Conservation (phyloP, 2,888 invertebrate species). For the Drosophila ustulata region DNA sequence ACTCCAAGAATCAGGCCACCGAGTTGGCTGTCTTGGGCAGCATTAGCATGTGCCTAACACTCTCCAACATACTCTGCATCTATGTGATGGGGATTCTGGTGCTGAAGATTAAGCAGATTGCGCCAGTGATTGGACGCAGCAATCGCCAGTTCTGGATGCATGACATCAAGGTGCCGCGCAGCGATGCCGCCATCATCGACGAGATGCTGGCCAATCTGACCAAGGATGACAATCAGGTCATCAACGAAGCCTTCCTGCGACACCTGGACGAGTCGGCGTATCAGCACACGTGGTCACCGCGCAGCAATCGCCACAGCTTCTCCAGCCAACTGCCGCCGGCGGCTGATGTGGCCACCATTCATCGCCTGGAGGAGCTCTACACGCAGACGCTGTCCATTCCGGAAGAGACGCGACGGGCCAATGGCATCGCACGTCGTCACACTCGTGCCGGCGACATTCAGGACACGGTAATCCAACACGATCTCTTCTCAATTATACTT, state of each 20-base stretch:
- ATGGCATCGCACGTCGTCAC: conserved; percentile 52
- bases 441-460: conserved; percentile 37
- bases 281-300: conserved; percentile 84
- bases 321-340: conserved; percentile 36
- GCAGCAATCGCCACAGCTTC: conserved; percentile 65
- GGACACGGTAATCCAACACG: conserved; percentile 27
- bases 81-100: conserved; percentile 89
- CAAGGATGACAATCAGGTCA: conserved; percentile 70
- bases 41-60: conserved; percentile 89
- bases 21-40: conserved; percentile 89
- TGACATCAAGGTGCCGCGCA: conserved; percentile 87
- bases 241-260: conserved; percentile 69
- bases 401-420: conserved; percentile 28
- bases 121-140: conserved; percentile 86
- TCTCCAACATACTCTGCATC: conserved; percentile 91
- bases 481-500: too few species aligned
- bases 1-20: conserved; percentile 87
- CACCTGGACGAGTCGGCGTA: conserved; percentile 70
- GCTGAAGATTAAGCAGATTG: conserved; percentile 89
- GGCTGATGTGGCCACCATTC: conserved; percentile 66
- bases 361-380: conserved; percentile 78
- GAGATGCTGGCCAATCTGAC: conserved; percentile 81
- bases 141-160: conserved; percentile 87
- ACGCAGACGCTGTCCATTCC: conserved; percentile 43
- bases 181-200: conserved; percentile 86